These are phyloP conservation scores for Conus betulinus DNA, from an alignment of 1,140 invertebrate species.

Conservation along the genomic window DNA sequence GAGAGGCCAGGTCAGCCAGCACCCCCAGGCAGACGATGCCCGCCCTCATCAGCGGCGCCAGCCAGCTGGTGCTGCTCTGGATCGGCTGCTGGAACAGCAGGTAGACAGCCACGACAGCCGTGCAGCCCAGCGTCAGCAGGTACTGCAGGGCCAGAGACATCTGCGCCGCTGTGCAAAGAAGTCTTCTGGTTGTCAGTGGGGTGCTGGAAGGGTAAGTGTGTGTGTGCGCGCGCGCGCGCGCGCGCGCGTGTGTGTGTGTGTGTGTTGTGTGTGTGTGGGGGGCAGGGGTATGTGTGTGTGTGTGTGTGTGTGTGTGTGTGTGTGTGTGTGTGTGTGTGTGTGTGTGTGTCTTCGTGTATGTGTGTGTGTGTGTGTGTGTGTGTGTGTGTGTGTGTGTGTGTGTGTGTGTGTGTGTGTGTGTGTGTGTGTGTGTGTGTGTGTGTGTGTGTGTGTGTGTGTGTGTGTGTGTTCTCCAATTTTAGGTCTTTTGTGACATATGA, in stretches of 20 bases:
- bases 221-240: background rate
- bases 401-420: background rate
- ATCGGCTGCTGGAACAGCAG: conserved; percentile 45
- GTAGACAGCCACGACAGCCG: conserved; percentile 49
- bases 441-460: too few relatives aligned
- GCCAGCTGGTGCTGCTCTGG: conserved; percentile 14
- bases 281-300: too few relatives aligned
- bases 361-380: background rate
- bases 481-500: too few relatives aligned
- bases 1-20: conserved; percentile 64
- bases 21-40: conserved; percentile 60
- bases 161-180: conserved; percentile 55
- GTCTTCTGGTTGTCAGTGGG: too few relatives aligned
- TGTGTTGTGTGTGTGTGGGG: background rate
- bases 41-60: conserved; percentile 36
- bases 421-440: too few relatives aligned
- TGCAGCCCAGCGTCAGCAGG: conserved; percentile 51
- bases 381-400: background rate
- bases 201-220: too few relatives aligned
- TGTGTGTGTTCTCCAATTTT: background rate
- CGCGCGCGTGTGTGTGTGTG: background rate
- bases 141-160: conserved; percentile 60
- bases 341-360: too few relatives aligned
- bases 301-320: too few relatives aligned
- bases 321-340: too few relatives aligned